Evolutionary conservation across 2,113 vertebrate genomes (phyloP), one percentile per base, ranked within the genome.

Genomic region (Prunella fulvescens): DNA sequence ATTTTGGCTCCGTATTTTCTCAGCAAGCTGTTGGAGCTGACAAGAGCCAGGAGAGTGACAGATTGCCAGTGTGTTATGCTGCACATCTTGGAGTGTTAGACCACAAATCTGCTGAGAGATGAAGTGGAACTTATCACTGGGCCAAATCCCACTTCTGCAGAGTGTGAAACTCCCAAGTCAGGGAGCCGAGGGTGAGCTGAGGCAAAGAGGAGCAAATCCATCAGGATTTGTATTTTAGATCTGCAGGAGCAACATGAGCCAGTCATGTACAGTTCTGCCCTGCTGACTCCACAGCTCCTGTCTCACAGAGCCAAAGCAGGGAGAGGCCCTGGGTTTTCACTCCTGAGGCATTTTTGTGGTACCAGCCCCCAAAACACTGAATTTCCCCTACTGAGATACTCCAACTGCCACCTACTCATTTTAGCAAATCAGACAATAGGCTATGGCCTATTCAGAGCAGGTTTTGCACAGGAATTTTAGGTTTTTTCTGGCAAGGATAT

Each of bases 31-130:
- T 88, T 56, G 51, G 82, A 90, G 67, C 85, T 81, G 93, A 42
- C 13, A 24, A 22, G 88, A 97, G 92, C 94, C 96, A 93, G 95
- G 44, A 88, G 90, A 86, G 42, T 71, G 90, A 94, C 92, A 96
- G 90, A 95, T 96, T 95, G 93, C 92, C 93, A 42, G 90, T 2
- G 1, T 88, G 92, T 93, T 94, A 7, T 81, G 86, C 85, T 96
- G 92, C 95, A 93, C 92, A 89, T 92, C 92, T 81, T 48, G 70
- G 86, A 96, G 95, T 84, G 96, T 96, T 92, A 96, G 95, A 92
- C 95, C 92, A 96, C 95, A 96, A 96, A 97, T 97, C 94, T 97
- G 95, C 92, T 42, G 79, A 83, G 67, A 96, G 56, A 88, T 83
- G 64, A 86, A 92, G 60, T 7, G 80, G 93, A 96, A 72, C 23